Evolutionary conservation across 1,140 invertebrate genomes (phyloP).

Genomic region (Drosophila pectinifera): DNA sequence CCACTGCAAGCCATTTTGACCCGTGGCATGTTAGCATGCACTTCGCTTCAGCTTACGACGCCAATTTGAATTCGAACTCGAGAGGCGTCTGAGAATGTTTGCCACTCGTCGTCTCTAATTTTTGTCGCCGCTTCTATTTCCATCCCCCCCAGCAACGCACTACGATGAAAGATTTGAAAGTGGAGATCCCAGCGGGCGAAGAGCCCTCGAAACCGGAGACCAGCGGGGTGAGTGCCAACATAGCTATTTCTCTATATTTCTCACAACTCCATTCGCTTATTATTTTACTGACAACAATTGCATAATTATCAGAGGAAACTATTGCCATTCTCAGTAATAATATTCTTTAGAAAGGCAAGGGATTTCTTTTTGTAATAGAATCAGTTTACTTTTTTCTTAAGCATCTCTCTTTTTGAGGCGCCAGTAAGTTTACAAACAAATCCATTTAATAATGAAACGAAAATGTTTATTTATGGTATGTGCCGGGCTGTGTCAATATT

Average conservation of each 20-base stretch:
- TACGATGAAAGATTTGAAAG: constrained; percentile 52
- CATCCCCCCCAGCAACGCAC: constrained; percentile 10
- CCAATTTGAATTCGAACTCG: constrained; percentile 31
- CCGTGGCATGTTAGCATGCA: constrained; percentile 86
- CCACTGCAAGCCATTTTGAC: constrained; percentile 87
- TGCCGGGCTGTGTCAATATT: too few species aligned
- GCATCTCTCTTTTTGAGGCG: neutral
- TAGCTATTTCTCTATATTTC: neutral
- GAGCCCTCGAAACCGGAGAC: constrained; percentile 22
- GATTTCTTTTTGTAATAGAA: neutral
- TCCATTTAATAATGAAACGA: neutral
- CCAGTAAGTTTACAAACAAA: neutral
- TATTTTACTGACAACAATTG: neutral
- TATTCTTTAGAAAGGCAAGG: neutral
- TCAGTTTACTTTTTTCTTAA: neutral
- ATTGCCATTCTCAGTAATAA: neutral
- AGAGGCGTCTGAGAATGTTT: constrained; percentile 36
- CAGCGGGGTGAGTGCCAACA: constrained; percentile 19
- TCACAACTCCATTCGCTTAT: neutral
- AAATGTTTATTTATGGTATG: neutral
- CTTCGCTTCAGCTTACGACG: constrained; percentile 86
- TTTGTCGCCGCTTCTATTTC: constrained; percentile 6
- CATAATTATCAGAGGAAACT: neutral
- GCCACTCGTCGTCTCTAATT: constrained; percentile 1
- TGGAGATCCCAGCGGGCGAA: constrained; percentile 20